A percentile compares a stretch with the other conserved stretches of the same genome.
phyloP scores from a whole-genome alignment of 2,797 vertebrate species.

The Hippopotamyrus pictus region DNA sequence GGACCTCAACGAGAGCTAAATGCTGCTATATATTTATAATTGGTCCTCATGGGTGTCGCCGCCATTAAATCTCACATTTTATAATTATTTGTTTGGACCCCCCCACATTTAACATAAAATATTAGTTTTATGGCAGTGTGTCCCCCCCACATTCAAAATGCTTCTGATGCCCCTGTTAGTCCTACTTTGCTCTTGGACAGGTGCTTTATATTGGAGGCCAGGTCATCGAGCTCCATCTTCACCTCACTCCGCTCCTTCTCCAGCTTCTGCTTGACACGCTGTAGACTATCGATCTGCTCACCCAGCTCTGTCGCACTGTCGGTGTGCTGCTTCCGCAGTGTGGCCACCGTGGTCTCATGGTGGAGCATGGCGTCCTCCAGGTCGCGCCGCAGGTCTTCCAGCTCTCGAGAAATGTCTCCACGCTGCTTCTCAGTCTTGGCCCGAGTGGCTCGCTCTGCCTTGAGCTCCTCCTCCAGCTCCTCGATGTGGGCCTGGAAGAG shows the following conservation, averaged over 20 bases:
- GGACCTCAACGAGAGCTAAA: neutral
- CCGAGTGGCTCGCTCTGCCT: constrained; percentile 72
- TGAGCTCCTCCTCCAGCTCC: constrained; percentile 89
- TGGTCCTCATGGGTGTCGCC: too few species aligned
- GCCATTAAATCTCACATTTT: too few species aligned
- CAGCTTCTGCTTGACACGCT: constrained; percentile 85
- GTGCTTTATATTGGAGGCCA: constrained; percentile 78
- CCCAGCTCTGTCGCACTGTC: constrained; percentile 74
- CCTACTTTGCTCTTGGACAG: constrained; percentile 78
- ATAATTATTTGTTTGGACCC: too few species aligned
- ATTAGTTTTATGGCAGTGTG: too few species aligned
- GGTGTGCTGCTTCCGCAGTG: constrained; percentile 79
- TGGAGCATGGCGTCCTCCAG: constrained; percentile 82
- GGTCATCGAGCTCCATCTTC: constrained; percentile 84
- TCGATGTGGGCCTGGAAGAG: constrained; percentile 74
- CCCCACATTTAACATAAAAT: too few species aligned
- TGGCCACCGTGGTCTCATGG: constrained; percentile 70
- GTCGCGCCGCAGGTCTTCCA: constrained; percentile 66
- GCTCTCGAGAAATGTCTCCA: too few species aligned
- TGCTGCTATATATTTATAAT: neutral
- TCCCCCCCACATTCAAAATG: too few species aligned
- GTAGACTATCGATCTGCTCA: constrained; percentile 84
- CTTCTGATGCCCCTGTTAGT: too few species aligned
- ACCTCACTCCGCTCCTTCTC: constrained; percentile 85
- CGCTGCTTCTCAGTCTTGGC: constrained; percentile 86